Base-by-base conservation (phyloP, 2,797 vertebrate genomes). In the Caiman crocodilus region DNA sequence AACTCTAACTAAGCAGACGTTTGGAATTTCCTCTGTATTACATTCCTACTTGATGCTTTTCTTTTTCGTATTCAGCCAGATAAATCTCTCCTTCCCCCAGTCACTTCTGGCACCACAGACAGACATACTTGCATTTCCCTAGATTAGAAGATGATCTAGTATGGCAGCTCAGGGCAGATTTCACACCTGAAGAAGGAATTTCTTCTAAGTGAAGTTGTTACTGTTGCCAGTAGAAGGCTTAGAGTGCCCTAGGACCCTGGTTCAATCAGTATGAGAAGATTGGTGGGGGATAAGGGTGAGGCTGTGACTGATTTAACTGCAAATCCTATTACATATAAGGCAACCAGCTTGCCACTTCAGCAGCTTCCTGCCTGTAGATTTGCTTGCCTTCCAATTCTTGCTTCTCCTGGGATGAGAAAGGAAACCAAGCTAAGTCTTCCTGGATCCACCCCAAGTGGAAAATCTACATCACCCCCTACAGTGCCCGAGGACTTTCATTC, bases 51-150 rank as follows among this genome's bases (percentile, higher is more conserved):
- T 78, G 89, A 69, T 84, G 91, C 82, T 35, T 35, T 35, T 35
- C 6, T 82, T 91, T 85, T 84, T 83, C 10, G 92, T 26, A 56
- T 78, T 90, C 3, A 5, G 69, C 30, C 30, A 82, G 74, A 90
- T 60, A 18, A 5, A 67, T 88, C 92, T 80, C 20, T 12, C 79
- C 26, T 60, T 61, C 73, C 20, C 56, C 18, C 32, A 59, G n/a
- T 15, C 91, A 35, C 61, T 92, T 58, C 74, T 86, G 79, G 74
- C 73, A 42, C 50, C 69, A 50, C 35, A 94, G 93, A 69, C 30
- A 75, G 26, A 85, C 79, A 78, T 90, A 58, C 83, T 76, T 74
- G 77, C 83, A 95, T 82, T 75, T 89, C 82, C 90, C 84, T 65
- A 82, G 42, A 50, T 50, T 50, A 50, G 82, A 84, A 82, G 58